A percentile compares a stretch with the other conserved stretches of the same genome.
Conservation (phyloP, 2,888 invertebrate genomes). For the Drosophila aldrichi region DNA sequence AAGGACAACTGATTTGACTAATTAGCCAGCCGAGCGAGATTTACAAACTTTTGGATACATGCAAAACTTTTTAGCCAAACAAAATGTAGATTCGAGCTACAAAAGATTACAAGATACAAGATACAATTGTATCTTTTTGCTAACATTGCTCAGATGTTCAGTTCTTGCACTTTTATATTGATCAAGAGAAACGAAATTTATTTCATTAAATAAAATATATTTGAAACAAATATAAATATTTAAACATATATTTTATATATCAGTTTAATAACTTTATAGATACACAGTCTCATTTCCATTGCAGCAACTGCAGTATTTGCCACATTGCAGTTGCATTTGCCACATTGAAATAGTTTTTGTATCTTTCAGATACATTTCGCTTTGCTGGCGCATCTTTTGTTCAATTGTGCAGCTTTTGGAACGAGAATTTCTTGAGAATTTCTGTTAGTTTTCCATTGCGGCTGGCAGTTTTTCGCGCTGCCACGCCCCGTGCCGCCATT, state of each 20-base stretch:
- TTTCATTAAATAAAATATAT: too few relatives aligned
- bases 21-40: constrained; percentile 46
- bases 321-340: not conserved
- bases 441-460: constrained; percentile 45
- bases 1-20: constrained; percentile 56
- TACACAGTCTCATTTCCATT: not conserved
- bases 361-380: constrained; percentile 7
- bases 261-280: too few relatives aligned
- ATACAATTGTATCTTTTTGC: constrained; percentile 40
- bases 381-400: constrained; percentile 1
- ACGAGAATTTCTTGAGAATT: constrained; percentile 30
- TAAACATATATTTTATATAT: too few relatives aligned
- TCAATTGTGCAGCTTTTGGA: constrained; percentile 24
- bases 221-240: too few relatives aligned
- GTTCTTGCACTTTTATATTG: not conserved
- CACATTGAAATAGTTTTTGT: not conserved
- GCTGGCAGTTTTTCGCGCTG: constrained; percentile 29
- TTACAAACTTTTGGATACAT: constrained; percentile 38
- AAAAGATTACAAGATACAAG: constrained; percentile 23
- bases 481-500: constrained; percentile 23
- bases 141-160: not conserved
- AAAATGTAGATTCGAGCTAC: not conserved
- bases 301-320: not conserved
- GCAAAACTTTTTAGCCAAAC: constrained; percentile 22
- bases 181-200: not conserved